Evolutionary conservation across 1,140 invertebrate genomes (phyloP).

Genomic region (Cydia splendana): DNA sequence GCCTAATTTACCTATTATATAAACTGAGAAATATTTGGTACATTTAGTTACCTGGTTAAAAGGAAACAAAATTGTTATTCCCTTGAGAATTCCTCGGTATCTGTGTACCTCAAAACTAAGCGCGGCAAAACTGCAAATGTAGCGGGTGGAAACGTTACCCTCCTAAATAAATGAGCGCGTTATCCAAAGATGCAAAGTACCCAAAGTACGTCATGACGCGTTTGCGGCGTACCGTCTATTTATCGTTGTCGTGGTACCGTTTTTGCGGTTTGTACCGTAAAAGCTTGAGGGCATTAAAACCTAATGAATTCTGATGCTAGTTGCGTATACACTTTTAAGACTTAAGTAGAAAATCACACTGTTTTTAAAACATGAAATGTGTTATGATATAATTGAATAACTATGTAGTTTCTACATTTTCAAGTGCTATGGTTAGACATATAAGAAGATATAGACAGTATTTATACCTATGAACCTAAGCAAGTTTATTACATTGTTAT

Average conservation of each 20-base stretch:
- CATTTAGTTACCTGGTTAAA: too few species aligned
- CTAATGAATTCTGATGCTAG: conserved; percentile 30
- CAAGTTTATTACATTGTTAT: background rate
- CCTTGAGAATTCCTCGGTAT: background rate
- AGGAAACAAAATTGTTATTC: background rate
- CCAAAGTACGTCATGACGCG: conserved; percentile 27
- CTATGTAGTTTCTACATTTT: too few species aligned
- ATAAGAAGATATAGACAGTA: too few species aligned
- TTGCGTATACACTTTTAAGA: background rate
- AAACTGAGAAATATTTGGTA: background rate
- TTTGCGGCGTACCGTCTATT: conserved; percentile 27
- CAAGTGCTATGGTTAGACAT: too few species aligned
- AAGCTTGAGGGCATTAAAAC: background rate
- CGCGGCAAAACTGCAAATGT: conserved; percentile 3
- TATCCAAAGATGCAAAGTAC: conserved; percentile 29
- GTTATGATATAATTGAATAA: too few species aligned
- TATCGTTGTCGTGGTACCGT: conserved; percentile 28
- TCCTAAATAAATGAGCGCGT: conserved; percentile 27
- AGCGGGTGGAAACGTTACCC: background rate
- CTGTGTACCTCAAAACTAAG: background rate
- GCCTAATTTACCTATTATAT: too few species aligned
- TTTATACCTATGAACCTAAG: background rate
- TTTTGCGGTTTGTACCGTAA: conserved; percentile 30
- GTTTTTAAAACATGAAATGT: background rate
- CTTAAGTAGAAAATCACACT: background rate